These are phyloP conservation scores for Myxocyprinus asiaticus DNA, from an alignment of 2,113 vertebrate species.

Conservation along the genomic window DNA sequence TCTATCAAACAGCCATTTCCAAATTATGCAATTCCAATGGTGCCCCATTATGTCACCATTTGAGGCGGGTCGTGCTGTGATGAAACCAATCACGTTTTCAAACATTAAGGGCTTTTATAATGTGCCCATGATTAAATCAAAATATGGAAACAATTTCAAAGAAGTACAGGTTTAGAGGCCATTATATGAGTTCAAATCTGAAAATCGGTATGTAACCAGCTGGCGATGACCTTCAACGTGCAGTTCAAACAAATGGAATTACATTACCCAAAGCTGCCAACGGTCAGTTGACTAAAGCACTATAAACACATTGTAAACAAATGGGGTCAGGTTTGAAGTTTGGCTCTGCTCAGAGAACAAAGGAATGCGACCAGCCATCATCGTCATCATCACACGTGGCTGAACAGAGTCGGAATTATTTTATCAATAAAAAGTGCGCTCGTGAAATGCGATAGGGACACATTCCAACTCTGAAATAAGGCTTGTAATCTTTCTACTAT, in stretches of 20 bases:
- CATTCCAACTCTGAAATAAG: not conserved
- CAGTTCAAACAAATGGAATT: not conserved
- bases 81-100: not conserved
- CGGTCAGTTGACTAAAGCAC: not conserved
- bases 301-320: not conserved
- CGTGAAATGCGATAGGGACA: not conserved
- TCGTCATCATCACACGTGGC: slow-evolving; percentile 58
- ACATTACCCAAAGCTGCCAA: no score
- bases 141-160: not conserved
- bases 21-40: slow-evolving; percentile 48
- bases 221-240: slow-evolving; percentile 52
- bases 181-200: no score
- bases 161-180: not conserved
- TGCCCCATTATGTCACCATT: slow-evolving; percentile 47
- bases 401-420: slow-evolving; percentile 45
- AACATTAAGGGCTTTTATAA: not conserved
- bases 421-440: slow-evolving; percentile 24
- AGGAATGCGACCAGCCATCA: slow-evolving; percentile 59
- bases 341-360: slow-evolving; percentile 51
- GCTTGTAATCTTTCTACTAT: not conserved
- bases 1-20: not conserved
- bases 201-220: not conserved
- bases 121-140: not conserved
- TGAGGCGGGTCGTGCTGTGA: slow-evolving; percentile 44
- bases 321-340: not conserved